Evolutionary conservation across 1,140 invertebrate species (phyloP).

Genomic region (Drusus annulatus): DNA sequence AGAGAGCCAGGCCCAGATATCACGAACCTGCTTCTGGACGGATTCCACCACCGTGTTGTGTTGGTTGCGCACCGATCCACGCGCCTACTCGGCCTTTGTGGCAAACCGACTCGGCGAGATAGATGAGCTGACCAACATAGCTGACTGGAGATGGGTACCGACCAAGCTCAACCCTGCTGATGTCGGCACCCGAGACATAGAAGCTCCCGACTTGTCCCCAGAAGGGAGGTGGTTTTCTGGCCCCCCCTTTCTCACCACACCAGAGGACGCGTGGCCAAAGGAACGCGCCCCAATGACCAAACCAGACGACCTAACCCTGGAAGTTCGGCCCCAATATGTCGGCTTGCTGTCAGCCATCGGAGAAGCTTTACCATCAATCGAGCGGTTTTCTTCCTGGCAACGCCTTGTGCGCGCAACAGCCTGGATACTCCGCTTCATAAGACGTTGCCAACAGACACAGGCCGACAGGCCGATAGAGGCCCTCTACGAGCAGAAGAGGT

Average conservation of each 20-base stretch:
- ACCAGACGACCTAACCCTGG: neutral
- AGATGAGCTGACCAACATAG: slow-evolving; percentile 42
- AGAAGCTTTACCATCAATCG: slow-evolving; percentile 11
- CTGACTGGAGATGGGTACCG: slow-evolving; percentile 55
- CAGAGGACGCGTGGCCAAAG: slow-evolving; percentile 47
- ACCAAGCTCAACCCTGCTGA: slow-evolving; percentile 56
- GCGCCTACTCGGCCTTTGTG: no score
- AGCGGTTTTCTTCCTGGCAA: slow-evolving; percentile 44
- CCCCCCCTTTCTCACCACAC: slow-evolving; percentile 50
- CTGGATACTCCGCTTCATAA: slow-evolving; percentile 17
- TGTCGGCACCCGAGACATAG: slow-evolving; percentile 39
- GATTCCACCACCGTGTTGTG: no score
- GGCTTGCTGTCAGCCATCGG: neutral
- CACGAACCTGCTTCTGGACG: no score
- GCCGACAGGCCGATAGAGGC: neutral
- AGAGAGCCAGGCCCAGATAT: no score
- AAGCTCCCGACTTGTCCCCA: neutral
- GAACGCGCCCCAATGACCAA: neutral
- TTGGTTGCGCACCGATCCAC: no score
- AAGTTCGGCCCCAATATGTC: slow-evolving; percentile 10
- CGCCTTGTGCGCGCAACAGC: slow-evolving; percentile 43
- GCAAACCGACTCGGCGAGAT: slow-evolving; percentile 59
- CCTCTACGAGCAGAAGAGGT: slow-evolving; percentile 58
- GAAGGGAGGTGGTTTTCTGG: slow-evolving; percentile 54
- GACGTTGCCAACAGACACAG: neutral